Conservation (phyloP, 2,888 invertebrate genomes). For the Papilio demoleus region DNA sequence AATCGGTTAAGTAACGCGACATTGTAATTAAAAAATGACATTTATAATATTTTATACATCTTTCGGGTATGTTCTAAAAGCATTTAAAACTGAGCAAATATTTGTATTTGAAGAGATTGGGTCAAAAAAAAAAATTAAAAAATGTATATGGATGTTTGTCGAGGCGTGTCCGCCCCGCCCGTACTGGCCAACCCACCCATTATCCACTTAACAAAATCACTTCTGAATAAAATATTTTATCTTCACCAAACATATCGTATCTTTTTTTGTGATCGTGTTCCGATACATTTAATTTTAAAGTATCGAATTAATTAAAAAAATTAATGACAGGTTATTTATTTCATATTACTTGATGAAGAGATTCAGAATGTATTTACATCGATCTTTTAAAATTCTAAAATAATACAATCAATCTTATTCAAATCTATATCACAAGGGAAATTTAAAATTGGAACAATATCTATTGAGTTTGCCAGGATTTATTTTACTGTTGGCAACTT, state of each 20-base stretch:
- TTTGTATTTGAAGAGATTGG: constrained; percentile 33
- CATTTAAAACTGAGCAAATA: too few relatives aligned
- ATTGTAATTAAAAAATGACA: too few relatives aligned
- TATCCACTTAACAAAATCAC: constrained; percentile 80
- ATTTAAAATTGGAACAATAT: too few relatives aligned
- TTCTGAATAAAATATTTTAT: constrained; percentile 70
- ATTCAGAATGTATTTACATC: background rate
- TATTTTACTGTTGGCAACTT: too few relatives aligned
- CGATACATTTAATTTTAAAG: constrained; percentile 7
- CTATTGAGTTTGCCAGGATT: too few relatives aligned
- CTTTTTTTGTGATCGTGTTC: constrained; percentile 32
- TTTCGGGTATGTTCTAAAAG: too few relatives aligned
- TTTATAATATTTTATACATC: too few relatives aligned
- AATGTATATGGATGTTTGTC: constrained; percentile 60
- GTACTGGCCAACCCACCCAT: constrained; percentile 68
- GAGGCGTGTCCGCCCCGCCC: constrained; percentile 74
- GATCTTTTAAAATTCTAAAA: background rate
- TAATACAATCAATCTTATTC: too few relatives aligned
- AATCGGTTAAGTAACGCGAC: too few relatives aligned
- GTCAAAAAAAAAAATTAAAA: constrained; percentile 51
- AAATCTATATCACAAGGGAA: too few relatives aligned
- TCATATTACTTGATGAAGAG: background rate
- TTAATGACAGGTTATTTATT: constrained; percentile 34
- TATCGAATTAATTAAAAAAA: constrained; percentile 16
- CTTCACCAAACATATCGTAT: constrained; percentile 38